Base-by-base conservation (phyloP, 2,113 vertebrate genomes). In the Dipodomys merriami region DNA sequence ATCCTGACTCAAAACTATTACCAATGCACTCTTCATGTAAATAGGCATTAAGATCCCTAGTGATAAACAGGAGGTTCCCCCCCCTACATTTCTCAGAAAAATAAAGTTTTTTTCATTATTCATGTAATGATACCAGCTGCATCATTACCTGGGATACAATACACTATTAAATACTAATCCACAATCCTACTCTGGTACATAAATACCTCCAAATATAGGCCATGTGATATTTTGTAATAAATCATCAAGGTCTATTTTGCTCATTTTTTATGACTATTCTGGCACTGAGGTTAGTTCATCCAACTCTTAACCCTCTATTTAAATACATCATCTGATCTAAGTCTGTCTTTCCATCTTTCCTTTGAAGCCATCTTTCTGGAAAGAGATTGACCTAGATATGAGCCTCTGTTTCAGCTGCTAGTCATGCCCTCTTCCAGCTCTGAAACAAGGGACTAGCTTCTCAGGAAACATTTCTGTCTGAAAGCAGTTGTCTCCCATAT, bases 351-450 rank as follows among this genome's bases (percentile, higher is more conserved):
- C 30, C 16, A 20, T 6, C 18, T 86, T 90, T 73, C 86, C 76
- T 88, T 91, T 95, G 88, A 97, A 97, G 97, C 10, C 90, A 60
- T 94, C 53, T 88, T 92, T 94, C 78, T 86, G 91, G 82, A 96
- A 83, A 23, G 35, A 83, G 85, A 86, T 46, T 74, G 68, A 15
- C 62, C 86, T 49, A 83, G 83, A 94, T 95, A 96, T 90, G 71
- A 95, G 95, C 96, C 83, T 80, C 84, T 71, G 77, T 95, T 95
- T 96, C 88, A 44, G 44, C 19, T 0, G 19, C 71, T 96, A 89
- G 90, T 86, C 72, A 90, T 20, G 71, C n/a, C 87, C 20, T 77
- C 53, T 79, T 78, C 92, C 93, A 65, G 86, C 65, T 83, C 57
- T 86, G 13, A 90, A 60, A 96, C 35, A 85, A 5, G 62, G 67